Conservation (phyloP, 2,888 invertebrate genomes). For the Herminia tarsipennalis region DNA sequence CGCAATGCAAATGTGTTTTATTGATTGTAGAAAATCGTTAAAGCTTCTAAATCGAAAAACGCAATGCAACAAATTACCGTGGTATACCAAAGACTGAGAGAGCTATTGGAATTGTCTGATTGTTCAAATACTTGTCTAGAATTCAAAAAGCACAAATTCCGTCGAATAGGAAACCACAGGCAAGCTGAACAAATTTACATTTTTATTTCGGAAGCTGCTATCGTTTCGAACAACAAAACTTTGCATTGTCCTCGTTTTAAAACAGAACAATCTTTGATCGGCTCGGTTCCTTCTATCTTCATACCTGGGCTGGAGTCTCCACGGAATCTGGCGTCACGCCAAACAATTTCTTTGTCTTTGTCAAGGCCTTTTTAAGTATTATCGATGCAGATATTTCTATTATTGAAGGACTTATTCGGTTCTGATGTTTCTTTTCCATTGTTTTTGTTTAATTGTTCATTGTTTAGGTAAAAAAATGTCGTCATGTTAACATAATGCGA, state of each 20-base stretch:
- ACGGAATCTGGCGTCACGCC: conserved; percentile 62
- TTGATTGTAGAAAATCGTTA: conserved; percentile 7
- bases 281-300: conserved; percentile 57
- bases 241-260: conserved; percentile 67
- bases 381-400: conserved; percentile 70
- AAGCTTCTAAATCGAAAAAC: conserved; percentile 30
- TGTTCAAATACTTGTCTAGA: conserved; percentile 58
- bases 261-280: conserved; percentile 78
- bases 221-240: conserved; percentile 69
- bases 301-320: conserved; percentile 52
- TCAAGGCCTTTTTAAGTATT: conserved; percentile 66
- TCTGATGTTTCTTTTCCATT: conserved; percentile 37
- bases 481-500: too few relatives aligned
- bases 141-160: conserved; percentile 62
- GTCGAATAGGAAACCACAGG: conserved; percentile 49
- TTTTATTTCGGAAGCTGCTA: conserved; percentile 71
- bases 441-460: conserved; percentile 30
- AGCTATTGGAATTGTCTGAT: conserved; percentile 55
- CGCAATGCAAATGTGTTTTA: too few relatives aligned
- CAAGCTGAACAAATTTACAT: conserved; percentile 73
- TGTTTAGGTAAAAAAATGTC: too few relatives aligned
- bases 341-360: conserved; percentile 78
- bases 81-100: conserved; percentile 43
- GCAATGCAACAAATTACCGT: conserved; percentile 52
- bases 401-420: conserved; percentile 56